Evolutionary conservation across 2,113 vertebrate species (phyloP), one percentile per base, ranked within the genome.

Genomic region (crab-eating macaque (Macaca fascicularis)): DNA sequence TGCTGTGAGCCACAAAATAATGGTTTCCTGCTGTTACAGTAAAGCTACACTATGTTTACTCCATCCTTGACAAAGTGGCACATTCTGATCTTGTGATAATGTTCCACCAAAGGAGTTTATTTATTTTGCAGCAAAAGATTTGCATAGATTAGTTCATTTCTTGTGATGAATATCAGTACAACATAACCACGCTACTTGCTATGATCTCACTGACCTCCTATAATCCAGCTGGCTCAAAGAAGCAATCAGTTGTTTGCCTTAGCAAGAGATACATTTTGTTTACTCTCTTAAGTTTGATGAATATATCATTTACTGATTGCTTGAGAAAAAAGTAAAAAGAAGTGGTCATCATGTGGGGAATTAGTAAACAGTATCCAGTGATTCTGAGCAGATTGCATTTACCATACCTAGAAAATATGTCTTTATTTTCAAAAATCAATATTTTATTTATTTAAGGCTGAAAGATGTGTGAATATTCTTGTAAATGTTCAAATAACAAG

Each of bases 241-340:
- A 89, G 32, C 69, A 35, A 90, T 86, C 86, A 67, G 22, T 55
- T 93, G 82, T 93, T 52, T 40, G 69, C 55, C 64, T 94, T 70
- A 22, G 80, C 25, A 43, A 95, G 83, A 89, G 40, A 83, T 27
- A 94, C 70, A 88, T 86, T 76, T 81, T 55, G 64, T 43, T 38
- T 10, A 59, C 23, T 96, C 89, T 93, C 75, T 95, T 82, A 80
- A 89, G 38, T 95, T 90, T 97, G 93, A 94, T 96, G 76, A 96
- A 50, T 88, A 93, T 89, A 64, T 93, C 91, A 48, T 57, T 67
- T 89, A 86, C 57, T 57, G 45, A 79, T 81, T 87, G 86, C 78
- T 79, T 70, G 59, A 93, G 48, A 76, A 92, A 93, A 83, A 83
- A 35, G 10, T 92, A 92, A 92, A 96, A 89, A 69, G 78, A 43